Base-by-base conservation (phyloP, 2,797 vertebrate species). In the Carapus acus region DNA sequence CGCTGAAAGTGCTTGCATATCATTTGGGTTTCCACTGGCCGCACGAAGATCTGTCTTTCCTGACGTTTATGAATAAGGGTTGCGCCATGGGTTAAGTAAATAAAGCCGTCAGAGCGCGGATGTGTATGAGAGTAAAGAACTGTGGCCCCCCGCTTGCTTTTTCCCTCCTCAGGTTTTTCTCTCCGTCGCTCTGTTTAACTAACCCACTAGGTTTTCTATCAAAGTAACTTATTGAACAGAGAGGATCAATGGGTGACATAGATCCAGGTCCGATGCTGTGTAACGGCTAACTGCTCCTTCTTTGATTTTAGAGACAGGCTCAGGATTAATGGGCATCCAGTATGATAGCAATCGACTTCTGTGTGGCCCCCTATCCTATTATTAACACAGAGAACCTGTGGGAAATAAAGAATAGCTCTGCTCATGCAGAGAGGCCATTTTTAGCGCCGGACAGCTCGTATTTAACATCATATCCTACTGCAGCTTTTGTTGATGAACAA, bases 261-360 rank as follows among this genome's bases (percentile, higher is more conserved):
- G 77, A 77, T 69, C 71, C 50, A 46, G 79, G 57, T 79, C 64
- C 73, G 73, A 58, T 33, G 58, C 69, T 66, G 70, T 59, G 79
- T 71, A 71, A 73, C 75, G 78, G 69, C 73, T 73, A 82, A 83
- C 78, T 76, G 75, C 78, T 62, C 52, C 67, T 68, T 47, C 78
- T 81, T 83, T 80, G 80, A 85, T 82, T 83, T 83, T 76, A 85
- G 74, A 63, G 81, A 72, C 84, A 81, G 67, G 6, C 48, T 54
- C n/a, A 65, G 77, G 81, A 85, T 87, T 83, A 85, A 88, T 84
- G 78, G 72, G 61, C 65, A 71, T 74, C 67, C 65, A 56, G 61
- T 49, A 49, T 71, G 67, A 76, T 68, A 75, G 65, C 67, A 50
- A 80, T 76, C 59, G 73, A 79, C 69, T 82, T 65, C 62, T 61